Evolutionary conservation across 2,797 vertebrate genomes (phyloP).

Genomic region (Austrolebias charrua): DNA sequence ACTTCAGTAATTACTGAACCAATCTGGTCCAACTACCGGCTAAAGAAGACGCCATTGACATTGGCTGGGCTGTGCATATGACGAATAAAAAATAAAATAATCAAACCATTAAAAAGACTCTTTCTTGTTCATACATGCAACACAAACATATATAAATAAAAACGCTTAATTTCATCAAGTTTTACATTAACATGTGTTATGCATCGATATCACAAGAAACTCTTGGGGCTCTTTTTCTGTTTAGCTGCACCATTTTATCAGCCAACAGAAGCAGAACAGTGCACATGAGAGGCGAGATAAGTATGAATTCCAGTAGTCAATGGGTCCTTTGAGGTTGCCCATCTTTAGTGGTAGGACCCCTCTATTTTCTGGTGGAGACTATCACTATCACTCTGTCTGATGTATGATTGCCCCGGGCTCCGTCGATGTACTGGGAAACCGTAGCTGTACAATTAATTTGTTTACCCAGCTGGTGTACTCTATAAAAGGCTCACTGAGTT

Average conservation of each 20-base stretch:
- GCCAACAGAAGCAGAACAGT: slow-evolving; percentile 15
- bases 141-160: neutral
- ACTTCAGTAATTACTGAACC: slow-evolving; percentile 50
- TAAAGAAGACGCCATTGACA: slow-evolving; percentile 35
- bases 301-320: slow-evolving; percentile 43
- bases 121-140: neutral
- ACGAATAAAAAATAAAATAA: slow-evolving; percentile 47
- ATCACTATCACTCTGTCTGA: slow-evolving; percentile 72
- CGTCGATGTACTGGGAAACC: slow-evolving; percentile 64
- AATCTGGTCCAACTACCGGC: slow-evolving; percentile 23
- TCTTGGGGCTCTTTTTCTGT: neutral
- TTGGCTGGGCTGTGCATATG: slow-evolving; percentile 9
- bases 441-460: slow-evolving; percentile 75
- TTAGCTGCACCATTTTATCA: slow-evolving; percentile 20
- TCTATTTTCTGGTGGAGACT: slow-evolving; percentile 69
- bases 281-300: slow-evolving; percentile 30
- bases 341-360: slow-evolving; percentile 58
- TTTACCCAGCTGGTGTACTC: slow-evolving; percentile 76
- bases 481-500: slow-evolving; percentile 73
- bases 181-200: neutral
- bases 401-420: slow-evolving; percentile 70
- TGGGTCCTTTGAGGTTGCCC: slow-evolving; percentile 54
- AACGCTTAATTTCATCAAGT: neutral
- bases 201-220: neutral
- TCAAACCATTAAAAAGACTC: slow-evolving; percentile 33